Conservation (phyloP, 2,888 invertebrate species). For the Ochropacha duplaris region DNA sequence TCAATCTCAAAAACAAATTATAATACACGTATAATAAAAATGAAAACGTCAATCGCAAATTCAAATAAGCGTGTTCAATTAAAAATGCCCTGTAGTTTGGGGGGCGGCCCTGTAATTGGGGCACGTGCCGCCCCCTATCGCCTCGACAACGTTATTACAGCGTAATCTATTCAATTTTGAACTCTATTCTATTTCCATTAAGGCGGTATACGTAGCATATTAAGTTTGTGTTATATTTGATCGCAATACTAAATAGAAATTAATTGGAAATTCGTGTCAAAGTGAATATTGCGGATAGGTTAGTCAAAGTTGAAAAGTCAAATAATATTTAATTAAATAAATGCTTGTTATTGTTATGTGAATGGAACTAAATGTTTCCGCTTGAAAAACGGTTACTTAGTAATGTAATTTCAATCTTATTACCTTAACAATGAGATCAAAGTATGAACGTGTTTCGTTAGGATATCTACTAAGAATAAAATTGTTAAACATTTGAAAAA, state of each 20-base stretch:
- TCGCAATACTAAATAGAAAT: slow-evolving; percentile 48
- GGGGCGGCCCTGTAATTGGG: slow-evolving; percentile 61
- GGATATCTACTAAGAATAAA: too few relatives aligned
- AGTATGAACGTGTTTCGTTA: too few relatives aligned
- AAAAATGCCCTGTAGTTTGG: slow-evolving; percentile 60
- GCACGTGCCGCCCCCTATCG: slow-evolving; percentile 64
- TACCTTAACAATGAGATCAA: too few relatives aligned
- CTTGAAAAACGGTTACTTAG: too few relatives aligned
- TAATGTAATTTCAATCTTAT: too few relatives aligned
- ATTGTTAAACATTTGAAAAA: too few relatives aligned
- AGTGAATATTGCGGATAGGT: slow-evolving; percentile 43
- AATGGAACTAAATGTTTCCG: not conserved
- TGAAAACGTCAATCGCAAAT: slow-evolving; percentile 65
- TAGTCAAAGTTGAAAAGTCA: slow-evolving; percentile 3
- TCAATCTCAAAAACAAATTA: not conserved
- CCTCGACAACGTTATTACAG: slow-evolving; percentile 12
- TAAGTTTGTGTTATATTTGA: not conserved
- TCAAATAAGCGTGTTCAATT: slow-evolving; percentile 77
- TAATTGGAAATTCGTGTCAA: slow-evolving; percentile 65
- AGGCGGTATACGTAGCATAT: not conserved
- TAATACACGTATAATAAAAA: not conserved
- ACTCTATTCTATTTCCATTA: slow-evolving; percentile 18
- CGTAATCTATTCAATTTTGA: slow-evolving; percentile 34
- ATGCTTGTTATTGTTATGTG: not conserved
- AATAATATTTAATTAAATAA: too few relatives aligned